Conservation (phyloP, 2,113 vertebrate species). For the Typhlomys cinereus region DNA sequence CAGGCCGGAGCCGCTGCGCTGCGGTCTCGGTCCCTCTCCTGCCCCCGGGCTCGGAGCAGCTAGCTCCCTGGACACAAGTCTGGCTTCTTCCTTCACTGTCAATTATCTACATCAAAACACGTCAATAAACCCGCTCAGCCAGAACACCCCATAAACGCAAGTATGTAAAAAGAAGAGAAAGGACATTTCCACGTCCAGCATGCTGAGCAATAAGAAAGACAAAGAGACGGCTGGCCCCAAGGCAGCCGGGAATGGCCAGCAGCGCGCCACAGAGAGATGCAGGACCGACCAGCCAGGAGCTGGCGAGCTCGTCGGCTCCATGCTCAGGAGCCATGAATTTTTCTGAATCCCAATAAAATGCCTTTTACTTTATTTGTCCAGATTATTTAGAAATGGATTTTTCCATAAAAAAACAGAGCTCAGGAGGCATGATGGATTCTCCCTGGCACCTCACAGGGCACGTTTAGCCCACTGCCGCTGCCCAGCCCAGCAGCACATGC, state of each 20-base stretch:
- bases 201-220: background rate
- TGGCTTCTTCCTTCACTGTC: background rate
- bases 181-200: background rate
- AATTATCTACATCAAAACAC: background rate
- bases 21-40: background rate
- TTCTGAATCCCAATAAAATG: constrained; percentile 69
- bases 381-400: constrained; percentile 75
- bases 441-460: background rate
- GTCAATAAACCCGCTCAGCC: background rate
- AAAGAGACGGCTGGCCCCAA: background rate
- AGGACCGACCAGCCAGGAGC: background rate
- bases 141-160: background rate
- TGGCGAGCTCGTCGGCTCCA: background rate
- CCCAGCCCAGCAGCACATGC: fast-evolving
- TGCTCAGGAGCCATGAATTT: constrained; percentile 40
- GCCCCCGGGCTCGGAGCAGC: background rate
- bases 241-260: background rate
- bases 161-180: background rate
- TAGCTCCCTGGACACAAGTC: background rate
- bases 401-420: constrained; percentile 66
- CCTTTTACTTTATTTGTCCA: constrained; percentile 73
- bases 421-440: constrained; percentile 53
- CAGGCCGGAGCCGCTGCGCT: background rate
- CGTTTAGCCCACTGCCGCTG: fast-evolving
- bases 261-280: background rate